Evolutionary conservation across 1,140 invertebrate genomes (phyloP), one percentile per base, ranked within the genome.

Genomic region (Calliphora vicina): DNA sequence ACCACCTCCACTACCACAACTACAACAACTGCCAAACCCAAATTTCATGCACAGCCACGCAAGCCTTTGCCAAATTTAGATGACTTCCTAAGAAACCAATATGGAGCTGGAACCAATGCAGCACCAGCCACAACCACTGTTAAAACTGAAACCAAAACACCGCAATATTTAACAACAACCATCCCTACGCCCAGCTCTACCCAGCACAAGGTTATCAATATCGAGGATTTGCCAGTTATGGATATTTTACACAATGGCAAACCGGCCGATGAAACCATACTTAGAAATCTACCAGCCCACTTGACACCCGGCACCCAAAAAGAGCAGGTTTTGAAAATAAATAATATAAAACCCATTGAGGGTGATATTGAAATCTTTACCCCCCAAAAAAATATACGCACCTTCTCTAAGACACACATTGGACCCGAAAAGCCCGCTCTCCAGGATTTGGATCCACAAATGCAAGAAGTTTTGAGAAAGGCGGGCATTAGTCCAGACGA

Each of bases 401-500:
- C 81, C 3, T 17, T 45, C 15, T 23, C 10, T 0, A 74, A 73
- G 27, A 82, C 81, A 0, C n/a, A 35, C 0, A 23, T 9, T 4
- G 26, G 81, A n/a, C 72, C 72, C 20, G 57, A 74, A 20, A 13
- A 67, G 27, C 81, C 80, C 2, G 81, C 26, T 6, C 27, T 50
- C 0, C 15, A 76, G 5, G 83, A 85, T 3, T 13, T 87, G 12
- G 80, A 84, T 15, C 84, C 85, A 13, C 25, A 35, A 4, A 27
- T 85, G 20, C 72, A 82, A 27, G 82, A 85, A 1, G 17, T 84
- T 2, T 78, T 87, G 2, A 5, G 25, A 13, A 76, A 73, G 10
- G 86, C 82, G n/a, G 86, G 86, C 81, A 86, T 87, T 42, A 85
- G 72, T 29, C 85, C 85, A 9, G 72, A 84, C 27, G 86, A 87